Conservation (phyloP, 2,888 invertebrate genomes). For the Cantharis rustica region DNA sequence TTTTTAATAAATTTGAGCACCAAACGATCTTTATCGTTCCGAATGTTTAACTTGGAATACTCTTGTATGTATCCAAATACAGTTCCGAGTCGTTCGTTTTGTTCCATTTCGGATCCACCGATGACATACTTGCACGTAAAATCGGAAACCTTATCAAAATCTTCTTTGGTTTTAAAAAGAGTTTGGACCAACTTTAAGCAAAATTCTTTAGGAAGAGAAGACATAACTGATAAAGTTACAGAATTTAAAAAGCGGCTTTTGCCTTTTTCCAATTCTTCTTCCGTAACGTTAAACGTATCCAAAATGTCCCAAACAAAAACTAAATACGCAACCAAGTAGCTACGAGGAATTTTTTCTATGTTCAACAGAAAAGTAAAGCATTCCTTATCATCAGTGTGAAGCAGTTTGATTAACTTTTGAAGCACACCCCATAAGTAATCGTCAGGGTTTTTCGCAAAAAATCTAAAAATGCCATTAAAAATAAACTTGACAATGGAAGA, state of each 20-base stretch:
- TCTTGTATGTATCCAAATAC: neutral
- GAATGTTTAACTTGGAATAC: neutral
- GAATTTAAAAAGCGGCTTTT: neutral
- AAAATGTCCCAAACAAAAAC: constrained; percentile 2
- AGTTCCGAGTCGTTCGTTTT: neutral
- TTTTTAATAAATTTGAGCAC: neutral
- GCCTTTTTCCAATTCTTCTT: neutral
- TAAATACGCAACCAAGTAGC: neutral
- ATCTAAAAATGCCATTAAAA: constrained; percentile 8
- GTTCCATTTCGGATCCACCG: neutral
- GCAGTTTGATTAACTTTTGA: neutral
- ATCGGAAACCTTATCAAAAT: neutral
- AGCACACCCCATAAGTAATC: constrained; percentile 10
- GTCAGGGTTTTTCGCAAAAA: constrained; percentile 11
- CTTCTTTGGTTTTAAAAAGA: neutral
- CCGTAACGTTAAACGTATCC: neutral
- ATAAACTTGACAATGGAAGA: constrained; percentile 15
- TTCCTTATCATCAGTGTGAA: constrained; percentile 14
- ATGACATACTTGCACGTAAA: constrained; percentile 5
- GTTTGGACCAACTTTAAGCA: constrained; percentile 2
- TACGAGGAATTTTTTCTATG: neutral
- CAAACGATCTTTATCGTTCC: neutral
- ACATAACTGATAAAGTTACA: neutral
- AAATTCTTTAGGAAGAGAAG: constrained; percentile 1
- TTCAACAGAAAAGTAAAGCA: constrained; percentile 3